These are phyloP conservation scores for Bergia sp. DNA, from an alignment of 92 coral and sea anemone genomes.

Conservation along the genomic window DNA sequence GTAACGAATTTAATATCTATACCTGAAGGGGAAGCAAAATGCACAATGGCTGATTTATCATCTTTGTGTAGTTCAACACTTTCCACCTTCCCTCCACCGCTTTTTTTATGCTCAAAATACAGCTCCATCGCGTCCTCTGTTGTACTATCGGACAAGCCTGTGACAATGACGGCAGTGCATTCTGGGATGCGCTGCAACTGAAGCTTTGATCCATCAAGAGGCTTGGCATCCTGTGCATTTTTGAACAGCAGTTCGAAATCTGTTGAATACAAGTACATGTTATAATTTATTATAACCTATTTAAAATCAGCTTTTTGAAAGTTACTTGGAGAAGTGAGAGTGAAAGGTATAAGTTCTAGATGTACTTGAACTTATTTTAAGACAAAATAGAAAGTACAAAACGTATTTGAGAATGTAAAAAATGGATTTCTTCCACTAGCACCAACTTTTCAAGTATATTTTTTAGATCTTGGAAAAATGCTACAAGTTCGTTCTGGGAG, in stretches of 20 bases:
- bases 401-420: no score
- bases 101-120: constrained; percentile 40
- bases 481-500: no score
- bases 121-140: constrained; percentile 29
- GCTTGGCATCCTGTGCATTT: constrained; percentile 3
- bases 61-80: neutral
- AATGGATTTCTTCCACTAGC: no score
- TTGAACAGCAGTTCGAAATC: constrained; percentile 10
- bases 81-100: constrained; percentile 38
- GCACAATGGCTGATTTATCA: neutral
- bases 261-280: neutral
- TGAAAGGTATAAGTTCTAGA: no score
- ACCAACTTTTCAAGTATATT: no score
- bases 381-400: no score
- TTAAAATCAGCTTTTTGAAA: no score
- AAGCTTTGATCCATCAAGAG: constrained; percentile 4
- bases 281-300: neutral
- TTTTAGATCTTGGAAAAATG: no score
- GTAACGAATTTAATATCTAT: neutral
- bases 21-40: constrained; percentile 14
- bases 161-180: constrained; percentile 32
- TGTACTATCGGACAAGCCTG: constrained; percentile 26
- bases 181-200: neutral
- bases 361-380: no score
- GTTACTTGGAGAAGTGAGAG: no score